Percentiles rank a stretch among this genome's conserved stretches.
Conservation (phyloP, 2,888 invertebrate species). For the Eupelmus urozonus region DNA sequence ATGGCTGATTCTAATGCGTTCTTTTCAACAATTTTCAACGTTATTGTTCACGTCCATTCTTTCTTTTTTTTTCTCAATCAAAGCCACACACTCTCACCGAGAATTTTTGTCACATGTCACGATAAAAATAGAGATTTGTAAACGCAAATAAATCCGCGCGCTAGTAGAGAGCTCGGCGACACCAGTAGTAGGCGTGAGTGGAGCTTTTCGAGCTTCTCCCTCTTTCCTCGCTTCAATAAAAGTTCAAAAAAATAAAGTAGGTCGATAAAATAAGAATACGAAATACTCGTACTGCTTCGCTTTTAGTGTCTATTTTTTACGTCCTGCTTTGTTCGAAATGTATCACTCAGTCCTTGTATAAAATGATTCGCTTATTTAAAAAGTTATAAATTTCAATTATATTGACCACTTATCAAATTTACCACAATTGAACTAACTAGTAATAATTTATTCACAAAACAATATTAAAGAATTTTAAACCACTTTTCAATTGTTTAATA, state of each 20-base stretch:
- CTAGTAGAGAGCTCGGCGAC: conserved; percentile 31
- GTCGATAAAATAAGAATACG: conserved; percentile 43
- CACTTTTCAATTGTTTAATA: too few species aligned
- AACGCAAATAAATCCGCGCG: conserved; percentile 32
- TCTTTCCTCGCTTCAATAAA: neutral
- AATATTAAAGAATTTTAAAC: too few species aligned
- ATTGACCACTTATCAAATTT: too few species aligned
- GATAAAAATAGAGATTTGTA: conserved; percentile 47
- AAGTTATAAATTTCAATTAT: neutral
- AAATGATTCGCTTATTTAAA: neutral
- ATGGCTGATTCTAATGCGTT: conserved; percentile 43
- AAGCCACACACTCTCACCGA: conserved; percentile 38
- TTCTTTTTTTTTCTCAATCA: conserved; percentile 22
- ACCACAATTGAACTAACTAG: too few species aligned
- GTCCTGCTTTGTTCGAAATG: too few species aligned
- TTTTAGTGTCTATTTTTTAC: conserved; percentile 11
- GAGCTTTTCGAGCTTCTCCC: conserved; percentile 46
- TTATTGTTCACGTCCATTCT: conserved; percentile 35
- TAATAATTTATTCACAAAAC: too few species aligned
- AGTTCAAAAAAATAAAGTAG: conserved; percentile 55
- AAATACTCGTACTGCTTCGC: neutral
- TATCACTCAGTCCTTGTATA: too few species aligned
- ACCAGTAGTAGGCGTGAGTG: conserved; percentile 1
- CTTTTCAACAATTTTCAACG: conserved; percentile 37
- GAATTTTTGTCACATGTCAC: conserved; percentile 40